Conservation (phyloP, 2,888 invertebrate genomes). For the Chaetogeoica ovagalla region DNA sequence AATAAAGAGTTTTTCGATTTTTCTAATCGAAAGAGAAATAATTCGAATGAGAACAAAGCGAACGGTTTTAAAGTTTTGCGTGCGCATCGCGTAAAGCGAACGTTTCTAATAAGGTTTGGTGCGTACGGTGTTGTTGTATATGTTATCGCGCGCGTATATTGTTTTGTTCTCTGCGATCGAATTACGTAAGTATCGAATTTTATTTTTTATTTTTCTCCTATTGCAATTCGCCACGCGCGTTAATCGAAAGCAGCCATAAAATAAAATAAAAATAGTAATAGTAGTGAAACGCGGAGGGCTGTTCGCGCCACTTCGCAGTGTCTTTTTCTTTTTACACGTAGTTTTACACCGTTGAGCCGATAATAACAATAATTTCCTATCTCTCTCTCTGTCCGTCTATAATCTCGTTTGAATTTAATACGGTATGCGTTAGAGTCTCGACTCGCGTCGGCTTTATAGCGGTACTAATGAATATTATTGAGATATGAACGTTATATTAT, state of each 20-base stretch:
- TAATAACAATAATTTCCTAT: neutral
- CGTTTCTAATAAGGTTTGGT: no score
- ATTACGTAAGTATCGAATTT: no score
- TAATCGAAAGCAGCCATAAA: conserved; percentile 35
- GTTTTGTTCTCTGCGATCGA: no score
- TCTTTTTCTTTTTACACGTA: neutral
- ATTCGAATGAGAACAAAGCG: no score
- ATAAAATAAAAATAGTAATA: neutral
- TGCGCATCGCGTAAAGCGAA: no score
- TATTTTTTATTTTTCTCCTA: no score
- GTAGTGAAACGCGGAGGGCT: conserved; percentile 27
- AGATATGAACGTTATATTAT: neutral
- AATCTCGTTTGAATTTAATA: conserved; percentile 34
- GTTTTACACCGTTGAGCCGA: neutral
- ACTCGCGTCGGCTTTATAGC: conserved; percentile 36
- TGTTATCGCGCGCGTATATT: no score
- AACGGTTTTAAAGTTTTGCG: no score
- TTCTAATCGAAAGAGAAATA: no score
- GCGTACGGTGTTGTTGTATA: no score
- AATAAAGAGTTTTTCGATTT: no score
- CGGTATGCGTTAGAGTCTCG: neutral
- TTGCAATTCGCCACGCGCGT: neutral
- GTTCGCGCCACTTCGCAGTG: neutral
- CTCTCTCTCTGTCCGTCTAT: conserved; percentile 14
- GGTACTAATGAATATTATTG: conserved; percentile 36